A percentile compares a stretch with the other conserved stretches of the same genome.
Conservation (phyloP, 2,113 vertebrate species). For the Dermatemys mawii region DNA sequence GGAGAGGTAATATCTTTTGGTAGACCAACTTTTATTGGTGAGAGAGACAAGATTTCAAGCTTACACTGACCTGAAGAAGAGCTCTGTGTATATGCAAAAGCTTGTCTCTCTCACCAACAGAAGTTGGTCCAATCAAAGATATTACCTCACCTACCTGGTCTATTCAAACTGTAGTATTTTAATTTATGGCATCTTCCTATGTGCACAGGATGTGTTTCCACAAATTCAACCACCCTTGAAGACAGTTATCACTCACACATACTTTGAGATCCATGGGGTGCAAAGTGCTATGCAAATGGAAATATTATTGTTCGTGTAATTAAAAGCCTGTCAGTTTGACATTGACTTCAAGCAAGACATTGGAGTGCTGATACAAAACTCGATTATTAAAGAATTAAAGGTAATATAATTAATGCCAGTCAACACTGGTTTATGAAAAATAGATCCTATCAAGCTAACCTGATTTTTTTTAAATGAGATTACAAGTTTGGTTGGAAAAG, state of each 20-base stretch:
- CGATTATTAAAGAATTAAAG: too few relatives aligned
- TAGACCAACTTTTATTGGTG: neutral
- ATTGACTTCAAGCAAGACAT: too few relatives aligned
- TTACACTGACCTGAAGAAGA: neutral
- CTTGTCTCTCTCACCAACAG: neutral
- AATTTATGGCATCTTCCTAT: neutral
- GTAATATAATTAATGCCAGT: too few relatives aligned
- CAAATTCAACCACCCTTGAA: too few relatives aligned
- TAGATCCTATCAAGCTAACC: too few relatives aligned
- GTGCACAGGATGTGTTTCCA: neutral
- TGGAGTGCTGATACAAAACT: too few relatives aligned
- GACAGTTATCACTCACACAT: neutral
- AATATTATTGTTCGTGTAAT: neutral
- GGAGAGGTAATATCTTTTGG: neutral
- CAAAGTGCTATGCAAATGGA: neutral
- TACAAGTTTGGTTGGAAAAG: too few relatives aligned
- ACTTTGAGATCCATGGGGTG: neutral
- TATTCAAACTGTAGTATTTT: neutral
- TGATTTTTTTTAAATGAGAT: too few relatives aligned
- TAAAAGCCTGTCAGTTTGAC: too few relatives aligned
- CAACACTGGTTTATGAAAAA: too few relatives aligned
- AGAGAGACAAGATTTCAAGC: too few relatives aligned
- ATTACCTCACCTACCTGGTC: neutral
- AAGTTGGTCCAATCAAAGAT: neutral
- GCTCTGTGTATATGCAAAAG: neutral